A percentile compares a stretch with the other conserved stretches of the same genome.
These are phyloP conservation scores for Phaetusa simplex DNA, from an alignment of 2,113 vertebrate species.

Conservation along the genomic window DNA sequence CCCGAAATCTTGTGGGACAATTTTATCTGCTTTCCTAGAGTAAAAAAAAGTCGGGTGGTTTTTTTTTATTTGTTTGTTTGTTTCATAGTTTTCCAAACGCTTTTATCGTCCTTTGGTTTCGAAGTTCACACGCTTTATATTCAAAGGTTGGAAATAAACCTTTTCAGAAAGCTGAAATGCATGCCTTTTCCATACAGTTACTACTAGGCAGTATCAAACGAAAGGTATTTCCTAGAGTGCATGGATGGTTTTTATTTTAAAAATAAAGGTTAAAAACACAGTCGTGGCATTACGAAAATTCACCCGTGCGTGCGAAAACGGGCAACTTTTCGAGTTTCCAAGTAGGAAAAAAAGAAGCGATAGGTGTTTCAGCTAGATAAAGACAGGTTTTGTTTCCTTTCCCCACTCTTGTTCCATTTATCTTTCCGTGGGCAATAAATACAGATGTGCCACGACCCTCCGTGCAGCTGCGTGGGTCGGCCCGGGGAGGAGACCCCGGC, in stretches of 20 bases:
- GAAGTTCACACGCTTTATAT: not conserved
- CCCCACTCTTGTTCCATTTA: not conserved
- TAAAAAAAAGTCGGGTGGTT: not conserved
- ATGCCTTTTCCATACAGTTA: not conserved
- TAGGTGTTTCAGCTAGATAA: not conserved
- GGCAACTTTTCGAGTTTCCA: not conserved
- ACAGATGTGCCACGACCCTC: rapidly evolving
- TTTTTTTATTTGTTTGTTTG: not conserved
- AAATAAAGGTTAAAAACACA: not conserved
- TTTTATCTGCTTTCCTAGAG: not conserved
- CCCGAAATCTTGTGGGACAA: not conserved
- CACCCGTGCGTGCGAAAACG: not conserved
- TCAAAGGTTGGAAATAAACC: not conserved
- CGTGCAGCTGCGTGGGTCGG: not conserved
- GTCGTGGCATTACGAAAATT: not conserved
- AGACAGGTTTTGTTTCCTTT: not conserved
- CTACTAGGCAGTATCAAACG: not conserved
- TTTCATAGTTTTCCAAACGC: not conserved
- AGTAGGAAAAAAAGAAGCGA: not conserved
- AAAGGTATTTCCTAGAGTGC: not conserved
- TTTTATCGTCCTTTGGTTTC: not conserved
- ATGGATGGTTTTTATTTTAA: not conserved
- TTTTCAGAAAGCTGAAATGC: not conserved
- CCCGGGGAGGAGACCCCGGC: not conserved
- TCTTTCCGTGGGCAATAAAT: not conserved